Conservation (phyloP, 2,113 vertebrate species). For the Hiodon tergisus region DNA sequence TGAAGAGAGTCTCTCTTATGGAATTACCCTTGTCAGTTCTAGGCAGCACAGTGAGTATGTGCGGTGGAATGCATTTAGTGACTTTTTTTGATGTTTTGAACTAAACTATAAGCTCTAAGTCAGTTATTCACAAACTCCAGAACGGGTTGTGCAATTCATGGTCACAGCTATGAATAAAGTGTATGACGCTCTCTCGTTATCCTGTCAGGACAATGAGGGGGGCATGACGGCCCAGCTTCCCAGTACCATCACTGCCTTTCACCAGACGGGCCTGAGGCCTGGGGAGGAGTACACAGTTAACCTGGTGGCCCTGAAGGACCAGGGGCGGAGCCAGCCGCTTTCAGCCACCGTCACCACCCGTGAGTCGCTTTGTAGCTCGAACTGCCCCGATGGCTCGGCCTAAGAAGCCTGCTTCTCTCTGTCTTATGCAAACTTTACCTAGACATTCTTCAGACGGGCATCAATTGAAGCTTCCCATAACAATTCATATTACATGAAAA, state of each 20-base stretch:
- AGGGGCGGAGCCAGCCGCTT: constrained; percentile 81
- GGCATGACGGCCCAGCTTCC: constrained; percentile 93
- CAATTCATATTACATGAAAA: constrained; percentile 55
- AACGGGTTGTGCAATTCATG: no score
- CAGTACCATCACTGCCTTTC: constrained; percentile 86
- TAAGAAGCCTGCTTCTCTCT: background rate
- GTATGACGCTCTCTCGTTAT: constrained; percentile 28
- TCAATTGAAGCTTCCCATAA: constrained; percentile 53
- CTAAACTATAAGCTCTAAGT: no score
- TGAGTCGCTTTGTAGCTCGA: constrained; percentile 52
- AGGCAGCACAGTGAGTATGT: background rate
- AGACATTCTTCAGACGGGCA: constrained; percentile 39
- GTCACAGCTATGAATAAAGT: background rate
- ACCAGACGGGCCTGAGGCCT: constrained; percentile 87
- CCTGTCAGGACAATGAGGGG: constrained; percentile 83
- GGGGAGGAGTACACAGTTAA: constrained; percentile 93
- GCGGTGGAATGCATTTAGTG: no score
- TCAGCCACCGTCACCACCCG: constrained; percentile 79
- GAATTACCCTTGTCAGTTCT: background rate
- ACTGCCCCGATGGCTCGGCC: background rate
- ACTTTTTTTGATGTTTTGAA: no score
- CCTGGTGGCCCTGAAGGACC: constrained; percentile 85
- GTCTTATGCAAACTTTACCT: constrained; percentile 41
- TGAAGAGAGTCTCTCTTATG: background rate
- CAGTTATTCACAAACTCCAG: no score